phyloP scores from a whole-genome alignment of 2,797 vertebrate species.

The Neoniphon sammara region DNA sequence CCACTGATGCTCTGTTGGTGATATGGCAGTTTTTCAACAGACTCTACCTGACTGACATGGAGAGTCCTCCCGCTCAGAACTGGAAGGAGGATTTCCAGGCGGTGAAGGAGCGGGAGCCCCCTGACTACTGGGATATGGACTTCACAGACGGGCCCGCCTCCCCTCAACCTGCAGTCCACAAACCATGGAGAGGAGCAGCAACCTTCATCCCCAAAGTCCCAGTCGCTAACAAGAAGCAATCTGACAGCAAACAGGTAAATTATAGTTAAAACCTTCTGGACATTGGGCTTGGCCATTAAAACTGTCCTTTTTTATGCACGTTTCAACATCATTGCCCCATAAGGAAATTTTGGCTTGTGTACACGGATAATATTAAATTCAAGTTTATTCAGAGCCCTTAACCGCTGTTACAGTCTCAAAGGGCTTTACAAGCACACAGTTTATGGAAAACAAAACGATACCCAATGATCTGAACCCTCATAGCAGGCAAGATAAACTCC shows the following conservation, averaged over 20 bases:
- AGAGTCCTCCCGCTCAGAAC: constrained; percentile 53
- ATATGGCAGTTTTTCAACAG: constrained; percentile 88
- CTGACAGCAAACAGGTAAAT: constrained; percentile 87
- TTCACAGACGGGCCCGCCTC: constrained; percentile 63
- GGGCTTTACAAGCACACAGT: too few species aligned
- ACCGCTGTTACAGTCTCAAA: too few species aligned
- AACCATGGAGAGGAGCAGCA: constrained; percentile 85
- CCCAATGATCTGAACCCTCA: too few species aligned
- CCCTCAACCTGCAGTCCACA: constrained; percentile 69
- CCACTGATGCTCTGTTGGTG: constrained; percentile 55
- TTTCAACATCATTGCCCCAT: too few species aligned
- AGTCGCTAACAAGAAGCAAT: constrained; percentile 76
- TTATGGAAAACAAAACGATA: too few species aligned
- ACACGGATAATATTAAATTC: too few species aligned
- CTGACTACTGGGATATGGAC: constrained; percentile 88
- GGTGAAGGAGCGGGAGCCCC: constrained; percentile 82
- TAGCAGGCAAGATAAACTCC: too few species aligned
- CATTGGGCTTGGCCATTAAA: neutral
- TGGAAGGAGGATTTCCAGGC: constrained; percentile 84
- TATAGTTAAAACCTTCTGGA: neutral
- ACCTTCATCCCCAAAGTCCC: constrained; percentile 84
- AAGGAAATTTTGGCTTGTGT: too few species aligned
- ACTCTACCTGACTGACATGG: constrained; percentile 81
- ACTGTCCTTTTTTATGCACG: too few species aligned
- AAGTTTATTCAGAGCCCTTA: too few species aligned